phyloP scores from a whole-genome alignment of 2,888 invertebrate genomes.

The Sphaerophoria rueppellii region DNA sequence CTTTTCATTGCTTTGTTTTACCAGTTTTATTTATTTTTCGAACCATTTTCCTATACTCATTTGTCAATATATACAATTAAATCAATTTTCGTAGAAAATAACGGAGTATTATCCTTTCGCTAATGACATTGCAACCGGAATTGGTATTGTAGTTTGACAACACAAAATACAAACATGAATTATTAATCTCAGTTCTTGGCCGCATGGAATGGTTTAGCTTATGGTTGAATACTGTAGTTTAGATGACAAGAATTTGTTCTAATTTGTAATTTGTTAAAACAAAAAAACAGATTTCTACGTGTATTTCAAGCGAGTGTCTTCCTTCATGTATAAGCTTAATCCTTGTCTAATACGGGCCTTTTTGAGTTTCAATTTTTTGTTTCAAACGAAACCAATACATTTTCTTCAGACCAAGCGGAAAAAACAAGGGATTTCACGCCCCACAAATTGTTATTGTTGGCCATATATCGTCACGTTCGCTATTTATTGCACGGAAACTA shows the following conservation, averaged over 20 bases:
- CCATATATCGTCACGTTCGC: conserved; percentile 4
- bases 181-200: no score
- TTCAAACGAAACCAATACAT: no score
- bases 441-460: conserved; percentile 9
- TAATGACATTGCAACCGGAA: conserved; percentile 19
- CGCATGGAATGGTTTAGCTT: no score
- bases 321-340: no score
- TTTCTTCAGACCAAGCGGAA: no score
- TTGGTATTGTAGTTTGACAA: neutral
- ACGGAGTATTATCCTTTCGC: conserved; percentile 30
- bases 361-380: no score
- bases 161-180: neutral
- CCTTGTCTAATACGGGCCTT: no score
- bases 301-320: no score
- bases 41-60: conserved; percentile 8
- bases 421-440: conserved; percentile 5
- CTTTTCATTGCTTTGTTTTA: neutral
- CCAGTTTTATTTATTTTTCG: neutral
- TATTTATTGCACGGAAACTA: conserved; percentile 32
- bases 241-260: no score
- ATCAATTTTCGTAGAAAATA: conserved; percentile 17
- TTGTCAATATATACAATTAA: conserved; percentile 28
- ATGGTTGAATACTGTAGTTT: no score
- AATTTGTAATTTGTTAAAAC: no score
- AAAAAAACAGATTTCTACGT: no score